Conservation (phyloP, 2,797 vertebrate species). For the Otus scops region DNA sequence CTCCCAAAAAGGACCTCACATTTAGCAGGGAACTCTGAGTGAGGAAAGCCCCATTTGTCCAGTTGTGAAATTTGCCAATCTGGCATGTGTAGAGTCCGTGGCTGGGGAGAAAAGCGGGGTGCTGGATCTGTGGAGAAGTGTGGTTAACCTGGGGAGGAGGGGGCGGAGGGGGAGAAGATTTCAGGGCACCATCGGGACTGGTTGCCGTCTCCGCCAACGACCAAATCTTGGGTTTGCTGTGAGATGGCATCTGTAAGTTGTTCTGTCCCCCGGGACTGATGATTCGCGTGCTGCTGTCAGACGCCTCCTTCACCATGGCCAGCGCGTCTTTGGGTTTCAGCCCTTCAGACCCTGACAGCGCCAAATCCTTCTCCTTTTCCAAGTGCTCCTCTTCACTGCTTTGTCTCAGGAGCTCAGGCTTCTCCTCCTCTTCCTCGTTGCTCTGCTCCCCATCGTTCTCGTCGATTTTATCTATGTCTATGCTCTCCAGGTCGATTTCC, state of each 20-base stretch:
- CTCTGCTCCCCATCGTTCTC: conserved; percentile 95
- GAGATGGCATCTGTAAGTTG: conserved; percentile 86
- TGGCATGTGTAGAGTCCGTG: conserved; percentile 99
- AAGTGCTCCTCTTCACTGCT: conserved; percentile 73
- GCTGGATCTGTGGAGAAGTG: conserved; percentile 85
- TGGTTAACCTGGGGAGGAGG: conserved; percentile 81
- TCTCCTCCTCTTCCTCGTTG: conserved; percentile 95
- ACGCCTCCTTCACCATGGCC: conserved; percentile 82
- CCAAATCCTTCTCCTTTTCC: conserved; percentile 83
- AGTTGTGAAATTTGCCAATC: conserved; percentile 98
- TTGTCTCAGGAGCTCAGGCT: conserved; percentile 79
- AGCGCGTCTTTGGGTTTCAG: conserved; percentile 86
- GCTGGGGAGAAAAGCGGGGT: conserved; percentile 94
- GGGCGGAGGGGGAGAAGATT: conserved; percentile 86
- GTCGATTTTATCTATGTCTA: conserved; percentile 96
- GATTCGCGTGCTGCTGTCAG: conserved; percentile 86
- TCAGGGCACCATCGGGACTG: conserved; percentile 90
- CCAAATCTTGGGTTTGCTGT: conserved; percentile 98
- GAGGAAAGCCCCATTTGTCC: conserved; percentile 95
- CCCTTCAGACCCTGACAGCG: conserved; percentile 82
- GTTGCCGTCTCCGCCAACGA: conserved; percentile 97
- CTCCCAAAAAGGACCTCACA: conserved; percentile 93
- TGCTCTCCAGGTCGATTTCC: conserved; percentile 97
- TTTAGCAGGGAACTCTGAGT: conserved; percentile 95
- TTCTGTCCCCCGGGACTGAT: conserved; percentile 84